Conservation (phyloP, 2,888 invertebrate species). For the Halictus quadricinctus region DNA sequence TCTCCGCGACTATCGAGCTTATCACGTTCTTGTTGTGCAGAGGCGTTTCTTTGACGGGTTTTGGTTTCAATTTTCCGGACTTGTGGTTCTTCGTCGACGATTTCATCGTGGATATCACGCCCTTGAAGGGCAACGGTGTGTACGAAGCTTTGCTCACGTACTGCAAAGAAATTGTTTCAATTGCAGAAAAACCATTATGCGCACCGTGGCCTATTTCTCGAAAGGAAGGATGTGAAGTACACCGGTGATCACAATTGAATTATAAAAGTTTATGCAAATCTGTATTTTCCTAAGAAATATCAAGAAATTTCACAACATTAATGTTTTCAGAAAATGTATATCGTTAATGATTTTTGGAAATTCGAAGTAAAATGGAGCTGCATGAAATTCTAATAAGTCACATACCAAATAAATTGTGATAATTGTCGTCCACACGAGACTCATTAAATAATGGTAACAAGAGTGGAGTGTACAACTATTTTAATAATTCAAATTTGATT, state of each 20-base stretch:
- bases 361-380: too few species aligned
- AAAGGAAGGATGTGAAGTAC: background rate
- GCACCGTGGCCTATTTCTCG: background rate
- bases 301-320: too few species aligned
- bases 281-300: too few species aligned
- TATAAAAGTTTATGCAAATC: too few species aligned
- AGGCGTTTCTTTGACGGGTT: conserved; percentile 77
- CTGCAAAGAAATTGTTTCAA: conserved; percentile 56
- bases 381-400: too few species aligned
- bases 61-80: conserved; percentile 73
- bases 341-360: too few species aligned
- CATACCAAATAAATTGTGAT: too few species aligned
- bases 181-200: background rate
- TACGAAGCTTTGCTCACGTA: conserved; percentile 73
- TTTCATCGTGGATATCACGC: conserved; percentile 69
- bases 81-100: conserved; percentile 72
- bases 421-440: too few species aligned
- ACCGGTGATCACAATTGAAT: background rate
- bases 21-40: conserved; percentile 79
- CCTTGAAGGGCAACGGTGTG: conserved; percentile 76
- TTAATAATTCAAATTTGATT: too few species aligned
- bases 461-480: too few species aligned
- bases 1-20: conserved; percentile 80
- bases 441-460: too few species aligned
- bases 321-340: too few species aligned